Conservation (phyloP, 2,113 vertebrate genomes). For the Martes martes region DNA sequence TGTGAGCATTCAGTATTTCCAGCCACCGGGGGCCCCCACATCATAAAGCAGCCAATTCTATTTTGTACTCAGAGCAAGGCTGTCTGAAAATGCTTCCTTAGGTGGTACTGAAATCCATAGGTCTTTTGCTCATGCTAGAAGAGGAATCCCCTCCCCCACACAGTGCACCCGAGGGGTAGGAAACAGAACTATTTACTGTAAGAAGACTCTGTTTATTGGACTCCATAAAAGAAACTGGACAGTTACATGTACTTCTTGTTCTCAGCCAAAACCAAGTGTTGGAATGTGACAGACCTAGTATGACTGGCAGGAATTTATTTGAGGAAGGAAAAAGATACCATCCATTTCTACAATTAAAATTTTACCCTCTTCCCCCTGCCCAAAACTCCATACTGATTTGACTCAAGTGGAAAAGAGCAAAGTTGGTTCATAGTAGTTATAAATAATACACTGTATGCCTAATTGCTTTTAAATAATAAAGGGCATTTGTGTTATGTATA, state of each 20-base stretch:
- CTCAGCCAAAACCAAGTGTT: background rate
- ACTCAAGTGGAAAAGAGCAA: background rate
- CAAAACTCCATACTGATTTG: background rate
- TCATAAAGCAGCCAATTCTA: background rate
- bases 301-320: background rate
- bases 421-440: background rate
- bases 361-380: background rate
- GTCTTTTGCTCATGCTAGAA: background rate
- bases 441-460: background rate
- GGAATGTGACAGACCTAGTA: background rate
- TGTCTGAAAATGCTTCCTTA: background rate
- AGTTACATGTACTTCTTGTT: background rate
- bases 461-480: background rate
- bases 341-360: background rate
- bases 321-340: background rate
- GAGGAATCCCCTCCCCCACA: background rate
- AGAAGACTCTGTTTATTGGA: background rate
- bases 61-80: background rate
- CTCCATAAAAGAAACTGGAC: background rate
- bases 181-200: background rate
- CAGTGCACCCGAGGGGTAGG: fast-evolving
- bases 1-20: no score
- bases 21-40: background rate
- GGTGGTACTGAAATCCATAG: fast-evolving
- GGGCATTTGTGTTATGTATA: background rate